Evolutionary conservation across 1,140 invertebrate genomes (phyloP), one percentile per base, ranked within the genome.

Genomic region (Panagrolaimus sp.): DNA sequence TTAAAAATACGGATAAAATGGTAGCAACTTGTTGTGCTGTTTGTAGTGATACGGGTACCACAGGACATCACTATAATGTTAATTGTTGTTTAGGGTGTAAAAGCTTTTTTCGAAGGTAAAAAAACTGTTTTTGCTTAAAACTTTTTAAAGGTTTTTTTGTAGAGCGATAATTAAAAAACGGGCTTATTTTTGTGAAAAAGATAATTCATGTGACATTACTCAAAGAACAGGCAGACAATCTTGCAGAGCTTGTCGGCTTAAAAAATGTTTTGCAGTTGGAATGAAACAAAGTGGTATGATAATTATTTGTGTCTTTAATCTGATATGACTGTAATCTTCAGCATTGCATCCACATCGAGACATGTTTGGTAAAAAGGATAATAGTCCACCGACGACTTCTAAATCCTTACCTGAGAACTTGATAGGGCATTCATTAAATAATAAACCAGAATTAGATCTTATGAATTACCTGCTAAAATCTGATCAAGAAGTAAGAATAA

Each of bases 71-170:
- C 17, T 58, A 58, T 28, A 28, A 28, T 21, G 52, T 58, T 12
- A 58, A 58, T n/a, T 58, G 52, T 58, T 58, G 52, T 28, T 28
- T 65, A 21, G 44, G 94, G 0, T 98, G 95, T 81, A 94, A 98
- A 62, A 69, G 43, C 10, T 68, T 75, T 69, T 75, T 24, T 28
- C n/a, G 44, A 65, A 43, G 68, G 9, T 69, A 71, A 69, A 74
- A 21, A 58, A n/a, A 58, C 15, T 17, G 10, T 17, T 52, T 1
- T 15, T 7, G 97, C 87, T 86, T 94, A 62, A 96, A 8, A 96
- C 97, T 44, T 86, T 94, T 90, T 93, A 74, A 98, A 98, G 83
- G 88, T 91, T 1, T 98, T 94, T 85, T 96, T 97, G 83, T 91
- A 91, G 0, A 90, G 93, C 72, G 69, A 70, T 17, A 32, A 65